These are phyloP conservation scores for Muscicapa striata DNA, from an alignment of 2,797 vertebrate species.

Conservation along the genomic window DNA sequence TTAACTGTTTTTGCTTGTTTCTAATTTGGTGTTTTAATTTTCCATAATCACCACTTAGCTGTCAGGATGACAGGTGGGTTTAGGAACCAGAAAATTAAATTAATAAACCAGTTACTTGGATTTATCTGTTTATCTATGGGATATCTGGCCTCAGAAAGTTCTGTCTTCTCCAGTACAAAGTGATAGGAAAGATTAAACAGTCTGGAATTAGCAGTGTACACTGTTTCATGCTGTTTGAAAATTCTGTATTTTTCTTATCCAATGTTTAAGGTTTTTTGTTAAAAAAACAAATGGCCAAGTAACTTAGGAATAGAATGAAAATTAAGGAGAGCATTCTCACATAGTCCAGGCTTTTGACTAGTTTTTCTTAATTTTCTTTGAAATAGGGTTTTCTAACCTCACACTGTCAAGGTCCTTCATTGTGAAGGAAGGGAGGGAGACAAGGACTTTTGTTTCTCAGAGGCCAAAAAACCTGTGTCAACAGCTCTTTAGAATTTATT, in stretches of 20 bases:
- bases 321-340: background rate
- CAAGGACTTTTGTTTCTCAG: background rate
- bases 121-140: background rate
- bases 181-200: background rate
- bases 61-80: background rate
- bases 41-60: background rate
- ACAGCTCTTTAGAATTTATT: background rate
- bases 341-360: background rate
- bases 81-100: background rate
- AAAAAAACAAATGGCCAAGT: background rate
- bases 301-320: background rate
- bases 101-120: background rate
- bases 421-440: background rate
- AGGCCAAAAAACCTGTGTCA: background rate
- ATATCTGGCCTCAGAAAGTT: background rate
- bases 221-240: background rate
- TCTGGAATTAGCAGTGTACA: background rate
- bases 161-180: background rate
- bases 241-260: background rate
- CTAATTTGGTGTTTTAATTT: background rate
- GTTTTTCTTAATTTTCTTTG: background rate
- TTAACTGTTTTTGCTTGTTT: background rate
- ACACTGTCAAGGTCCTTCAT: background rate
- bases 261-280: background rate
- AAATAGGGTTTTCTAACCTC: background rate